Evolutionary conservation across 2,113 vertebrate species (phyloP).

Genomic region (Scolopax mira): DNA sequence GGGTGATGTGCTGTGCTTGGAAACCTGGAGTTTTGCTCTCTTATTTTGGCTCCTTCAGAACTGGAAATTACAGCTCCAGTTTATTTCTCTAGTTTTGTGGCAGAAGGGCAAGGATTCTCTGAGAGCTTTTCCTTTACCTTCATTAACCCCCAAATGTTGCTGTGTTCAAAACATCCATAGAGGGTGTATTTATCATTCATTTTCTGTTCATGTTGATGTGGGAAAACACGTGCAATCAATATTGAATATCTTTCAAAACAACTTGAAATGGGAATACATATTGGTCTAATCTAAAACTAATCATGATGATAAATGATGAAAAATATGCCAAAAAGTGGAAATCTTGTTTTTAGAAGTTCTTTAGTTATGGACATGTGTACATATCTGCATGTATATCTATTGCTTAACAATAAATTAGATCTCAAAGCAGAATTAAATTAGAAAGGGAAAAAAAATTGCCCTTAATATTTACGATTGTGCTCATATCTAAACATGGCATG

Average conservation of each 20-base stretch:
- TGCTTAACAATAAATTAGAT: neutral
- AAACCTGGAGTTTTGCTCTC: neutral
- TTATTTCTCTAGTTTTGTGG: conserved; percentile 46
- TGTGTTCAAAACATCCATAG: conserved; percentile 28
- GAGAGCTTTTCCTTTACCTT: conserved; percentile 56
- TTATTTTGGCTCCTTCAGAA: neutral
- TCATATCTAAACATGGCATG: neutral
- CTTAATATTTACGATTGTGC: neutral
- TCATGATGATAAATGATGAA: conserved; percentile 50
- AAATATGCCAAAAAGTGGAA: conserved; percentile 49
- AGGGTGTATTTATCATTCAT: conserved; percentile 54
- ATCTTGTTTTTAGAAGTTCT: neutral
- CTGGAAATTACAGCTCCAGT: conserved; percentile 18
- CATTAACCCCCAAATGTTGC: conserved; percentile 63
- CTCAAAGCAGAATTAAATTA: neutral
- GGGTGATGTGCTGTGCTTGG: neutral
- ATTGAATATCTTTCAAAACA: conserved; percentile 50
- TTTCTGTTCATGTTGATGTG: conserved; percentile 55
- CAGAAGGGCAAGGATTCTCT: conserved; percentile 41
- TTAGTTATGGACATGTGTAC: neutral
- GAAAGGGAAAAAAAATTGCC: neutral
- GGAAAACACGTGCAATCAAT: conserved; percentile 66
- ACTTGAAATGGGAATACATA: conserved; percentile 52
- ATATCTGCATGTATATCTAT: neutral
- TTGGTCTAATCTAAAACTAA: conserved; percentile 56